Evolutionary conservation across 1,140 invertebrate species (phyloP), one percentile per base, ranked within the genome.

Genomic region (Atta colombica): DNA sequence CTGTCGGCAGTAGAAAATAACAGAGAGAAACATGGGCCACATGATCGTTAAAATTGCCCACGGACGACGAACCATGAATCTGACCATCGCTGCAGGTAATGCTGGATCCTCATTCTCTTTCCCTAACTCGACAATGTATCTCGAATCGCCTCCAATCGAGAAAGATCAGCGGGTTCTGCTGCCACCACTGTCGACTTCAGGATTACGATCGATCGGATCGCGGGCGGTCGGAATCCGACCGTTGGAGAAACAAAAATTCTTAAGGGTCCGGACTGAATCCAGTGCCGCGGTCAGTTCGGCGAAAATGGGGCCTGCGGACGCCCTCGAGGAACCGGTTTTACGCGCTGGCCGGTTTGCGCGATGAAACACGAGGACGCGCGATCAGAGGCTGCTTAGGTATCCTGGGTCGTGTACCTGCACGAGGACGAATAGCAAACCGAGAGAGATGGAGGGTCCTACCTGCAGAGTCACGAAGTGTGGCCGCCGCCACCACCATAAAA

Each of bases 301-400:
- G 92, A 93, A 93, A 93, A 92, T 89, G 87, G 88, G 78, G 91
- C 90, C 89, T 88, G 39, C 63, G 65, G 82, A 80, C 82, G 25
- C 28, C 63, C 39, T 82, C 61, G 69, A 69, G 75, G 28, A 92
- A 93, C 92, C 91, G 93, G 91, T 92, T 93, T 90, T 87, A 91
- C 91, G 88, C 85, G 85, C 72, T 65, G 88, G 25, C 74, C 74
- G 31, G 82, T 85, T 85, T 51, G 85, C 74, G 25, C 66, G 69
- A 78, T 92, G 92, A 92, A 92, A 93, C 92, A 93, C 77, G 92
- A 93, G 88, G 77, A 90, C 88, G 88, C 49, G 12, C 49, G 12
- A 77, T 88, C 80, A 75, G 16, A n/a, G 51, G 49, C 58, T 28
- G 28, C 53, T 58, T 21, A 58, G 35, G 65, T 68, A 68, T 68